These are phyloP conservation scores for Pomatostomus ruficeps DNA, from an alignment of 2,113 vertebrate genomes.

Conservation along the genomic window DNA sequence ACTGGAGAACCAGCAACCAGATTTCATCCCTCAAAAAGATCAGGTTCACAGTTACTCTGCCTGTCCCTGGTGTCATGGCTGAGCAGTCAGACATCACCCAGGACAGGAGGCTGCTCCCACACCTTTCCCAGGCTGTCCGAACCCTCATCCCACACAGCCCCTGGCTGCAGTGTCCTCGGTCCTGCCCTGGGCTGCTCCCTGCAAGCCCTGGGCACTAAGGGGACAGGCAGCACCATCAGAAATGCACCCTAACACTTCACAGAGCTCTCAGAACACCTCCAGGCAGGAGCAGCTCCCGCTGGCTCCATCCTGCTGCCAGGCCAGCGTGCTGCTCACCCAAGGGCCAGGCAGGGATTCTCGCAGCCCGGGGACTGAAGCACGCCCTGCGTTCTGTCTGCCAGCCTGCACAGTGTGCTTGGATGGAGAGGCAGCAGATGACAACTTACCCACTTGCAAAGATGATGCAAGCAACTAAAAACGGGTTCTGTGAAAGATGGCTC, in stretches of 20 bases:
- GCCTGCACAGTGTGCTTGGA: background rate
- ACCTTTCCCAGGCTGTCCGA: background rate
- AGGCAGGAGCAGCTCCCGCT: rapidly evolving
- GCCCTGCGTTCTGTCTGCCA: background rate
- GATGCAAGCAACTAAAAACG: background rate
- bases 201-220: rapidly evolving
- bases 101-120: background rate
- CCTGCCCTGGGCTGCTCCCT: background rate
- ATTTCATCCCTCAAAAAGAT: background rate
- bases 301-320: background rate
- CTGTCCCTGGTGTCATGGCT: background rate
- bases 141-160: background rate
- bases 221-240: background rate
- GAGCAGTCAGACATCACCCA: background rate
- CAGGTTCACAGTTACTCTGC: background rate
- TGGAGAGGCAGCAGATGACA: background rate
- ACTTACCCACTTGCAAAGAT: background rate
- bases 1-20: background rate
- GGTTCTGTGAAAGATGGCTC: background rate
- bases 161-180: rapidly evolving
- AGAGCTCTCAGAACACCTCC: background rate
- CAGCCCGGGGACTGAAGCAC: background rate
- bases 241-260: background rate
- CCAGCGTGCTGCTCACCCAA: background rate
- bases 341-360: background rate